Conservation (phyloP, 1,140 invertebrate species). For the Trichonephila inaurata region DNA sequence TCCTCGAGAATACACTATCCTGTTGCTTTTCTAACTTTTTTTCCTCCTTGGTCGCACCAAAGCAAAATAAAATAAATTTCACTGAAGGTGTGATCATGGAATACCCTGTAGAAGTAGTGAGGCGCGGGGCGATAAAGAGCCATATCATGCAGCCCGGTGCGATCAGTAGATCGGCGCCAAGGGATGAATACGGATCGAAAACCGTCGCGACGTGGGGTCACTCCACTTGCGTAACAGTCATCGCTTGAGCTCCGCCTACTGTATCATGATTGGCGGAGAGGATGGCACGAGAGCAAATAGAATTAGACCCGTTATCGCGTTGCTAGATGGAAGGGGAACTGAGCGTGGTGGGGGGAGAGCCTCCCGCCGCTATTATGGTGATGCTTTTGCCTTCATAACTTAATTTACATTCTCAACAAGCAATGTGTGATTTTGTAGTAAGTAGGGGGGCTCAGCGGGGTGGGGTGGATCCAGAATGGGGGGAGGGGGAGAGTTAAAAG, state of each 20-base stretch:
- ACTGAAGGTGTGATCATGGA: neutral
- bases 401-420: conserved; percentile 76
- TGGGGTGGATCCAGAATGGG: neutral
- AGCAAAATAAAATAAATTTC: neutral
- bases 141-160: conserved; percentile 50
- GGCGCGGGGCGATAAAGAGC: conserved; percentile 59
- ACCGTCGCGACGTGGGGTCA: conserved; percentile 68
- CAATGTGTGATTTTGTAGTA: conserved; percentile 72
- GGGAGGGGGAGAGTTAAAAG: conserved; percentile 60
- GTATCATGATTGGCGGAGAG: conserved; percentile 70
- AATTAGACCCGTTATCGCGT: conserved; percentile 76
- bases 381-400: conserved; percentile 75
- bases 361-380: conserved; percentile 71
- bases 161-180: conserved; percentile 66
- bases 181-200: conserved; percentile 61
- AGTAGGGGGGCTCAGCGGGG: conserved; percentile 48
- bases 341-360: conserved; percentile 20
- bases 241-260: conserved; percentile 51
- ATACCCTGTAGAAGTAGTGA: neutral
- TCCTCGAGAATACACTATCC: neutral
- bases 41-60: neutral
- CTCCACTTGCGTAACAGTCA: conserved; percentile 75
- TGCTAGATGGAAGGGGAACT: neutral
- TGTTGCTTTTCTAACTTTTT: neutral
- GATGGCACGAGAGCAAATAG: conserved; percentile 76